Evolutionary conservation across 2,797 vertebrate species (phyloP).

Genomic region (Eremophila alpestris): DNA sequence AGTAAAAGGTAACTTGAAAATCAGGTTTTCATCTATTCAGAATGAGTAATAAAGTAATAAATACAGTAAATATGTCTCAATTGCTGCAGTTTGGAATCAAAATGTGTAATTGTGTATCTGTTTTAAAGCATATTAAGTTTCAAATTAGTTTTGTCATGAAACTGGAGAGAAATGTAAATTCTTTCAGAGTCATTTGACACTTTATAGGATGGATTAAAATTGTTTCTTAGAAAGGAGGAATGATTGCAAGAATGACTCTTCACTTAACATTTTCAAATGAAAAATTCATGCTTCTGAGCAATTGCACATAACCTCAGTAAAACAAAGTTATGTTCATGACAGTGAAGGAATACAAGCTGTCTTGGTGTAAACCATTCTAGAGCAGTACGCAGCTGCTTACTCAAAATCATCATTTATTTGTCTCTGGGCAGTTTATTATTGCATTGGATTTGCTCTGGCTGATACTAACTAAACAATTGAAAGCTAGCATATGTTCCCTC

Average conservation of each 20-base stretch:
- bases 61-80: background rate
- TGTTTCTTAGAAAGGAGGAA: background rate
- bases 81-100: background rate
- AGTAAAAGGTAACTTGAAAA: background rate
- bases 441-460: constrained; percentile 1
- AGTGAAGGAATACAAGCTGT: background rate
- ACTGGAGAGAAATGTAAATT: background rate
- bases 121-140: background rate
- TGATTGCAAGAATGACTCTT: background rate
- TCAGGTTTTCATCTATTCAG: background rate
- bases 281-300: background rate
- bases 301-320: background rate
- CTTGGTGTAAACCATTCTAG: background rate
- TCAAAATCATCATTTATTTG: constrained; percentile 3
- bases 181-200: background rate
- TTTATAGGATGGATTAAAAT: background rate
- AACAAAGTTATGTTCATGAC: background rate
- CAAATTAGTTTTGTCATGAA: background rate
- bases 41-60: background rate
- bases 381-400: background rate
- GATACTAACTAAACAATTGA: background rate
- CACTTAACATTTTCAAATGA: background rate
- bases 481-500: constrained; percentile 1
- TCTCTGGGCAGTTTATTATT: background rate
- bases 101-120: background rate